These are phyloP conservation scores for Hydrotaea cyrtoneurina DNA, from an alignment of 2,888 invertebrate genomes.

Conservation along the genomic window DNA sequence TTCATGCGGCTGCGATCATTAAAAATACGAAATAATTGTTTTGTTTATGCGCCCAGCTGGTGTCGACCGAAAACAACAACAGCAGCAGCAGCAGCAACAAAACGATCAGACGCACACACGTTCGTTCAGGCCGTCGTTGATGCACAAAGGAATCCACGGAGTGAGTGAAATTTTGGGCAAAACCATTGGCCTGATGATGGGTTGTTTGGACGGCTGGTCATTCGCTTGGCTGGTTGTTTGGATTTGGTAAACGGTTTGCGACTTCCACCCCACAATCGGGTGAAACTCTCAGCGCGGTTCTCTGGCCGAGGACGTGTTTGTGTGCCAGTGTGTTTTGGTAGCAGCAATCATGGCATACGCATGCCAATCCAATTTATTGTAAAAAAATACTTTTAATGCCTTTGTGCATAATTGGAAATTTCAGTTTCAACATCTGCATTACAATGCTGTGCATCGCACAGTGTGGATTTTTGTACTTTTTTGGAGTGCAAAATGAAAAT, in stretches of 20 bases:
- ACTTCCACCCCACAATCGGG: neutral
- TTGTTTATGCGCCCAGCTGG: constrained; percentile 52
- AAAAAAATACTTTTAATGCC: constrained; percentile 54
- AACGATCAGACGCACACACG: neutral
- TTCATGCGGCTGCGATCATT: constrained; percentile 50
- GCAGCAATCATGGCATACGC: constrained; percentile 34
- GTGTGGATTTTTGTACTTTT: too few relatives aligned
- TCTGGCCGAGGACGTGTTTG: neutral
- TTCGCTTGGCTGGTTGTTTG: neutral
- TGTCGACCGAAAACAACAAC: constrained; percentile 35
- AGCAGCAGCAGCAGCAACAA: neutral
- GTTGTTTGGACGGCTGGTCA: neutral
- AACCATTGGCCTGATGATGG: neutral
- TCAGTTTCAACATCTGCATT: constrained; percentile 33
- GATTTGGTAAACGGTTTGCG: constrained; percentile 7
- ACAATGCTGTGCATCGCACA: constrained; percentile 15
- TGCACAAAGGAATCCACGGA: constrained; percentile 1
- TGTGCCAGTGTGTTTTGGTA: neutral
- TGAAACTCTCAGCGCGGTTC: neutral
- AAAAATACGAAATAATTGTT: constrained; percentile 44
- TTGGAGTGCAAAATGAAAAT: too few relatives aligned
- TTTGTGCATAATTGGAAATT: constrained; percentile 59
- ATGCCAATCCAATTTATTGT: constrained; percentile 57
- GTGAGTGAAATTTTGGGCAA: neutral
- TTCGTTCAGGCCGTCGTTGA: neutral